Base-by-base conservation (phyloP, 2,113 vertebrate genomes). In the Calyptommatus sinebrachiatus region DNA sequence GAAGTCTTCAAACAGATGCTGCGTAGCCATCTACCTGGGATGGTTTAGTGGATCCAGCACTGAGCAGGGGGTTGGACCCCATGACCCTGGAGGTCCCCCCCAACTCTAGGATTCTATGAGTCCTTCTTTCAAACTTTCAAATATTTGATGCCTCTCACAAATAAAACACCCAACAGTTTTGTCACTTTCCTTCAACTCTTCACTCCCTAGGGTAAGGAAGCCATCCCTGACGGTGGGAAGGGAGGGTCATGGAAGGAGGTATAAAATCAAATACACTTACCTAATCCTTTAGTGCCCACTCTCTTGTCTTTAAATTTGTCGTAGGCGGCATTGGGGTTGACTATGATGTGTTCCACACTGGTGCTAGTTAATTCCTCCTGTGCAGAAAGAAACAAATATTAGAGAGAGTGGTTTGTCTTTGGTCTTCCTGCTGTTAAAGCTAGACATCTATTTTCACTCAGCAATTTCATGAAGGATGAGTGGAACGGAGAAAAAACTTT, bases 241-340 rank as follows among this genome's bases (percentile, higher is more conserved):
- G 16, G 53, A 18, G 53, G 53, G 14, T 12, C 53, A 57, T 18
- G 63, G 28, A 46, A 22, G 9, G 21, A 8, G 67, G 24, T 50
- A n/a, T n/a, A 16, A 41, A 61, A 24, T n/a, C 68, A 48, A 24
- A 76, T 14, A 35, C 62, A 89, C 97, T 96, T 84, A 98, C 97
- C 97, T 28, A 98, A 96, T 78, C 96, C 97, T 90, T 97, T 97
- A 31, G 97, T 97, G 91, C 90, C 93, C 93, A 99, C 92, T 69
- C 96, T 94, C 90, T 99, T 99, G 95, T 99, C 98, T 86, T 97
- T 97, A 91, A 99, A 99, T 92, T 99, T 99, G 95, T 99, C 97
- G 7, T 97, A 99, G 76, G 98, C 97, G 1, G 97, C 98, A n/a
- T 98, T 99, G 81, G 98, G 97, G 89, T 99, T 99, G 91, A 99